Evolutionary conservation across 2,113 vertebrate genomes (phyloP).

Genomic region (Phyllopteryx taeniolatus): DNA sequence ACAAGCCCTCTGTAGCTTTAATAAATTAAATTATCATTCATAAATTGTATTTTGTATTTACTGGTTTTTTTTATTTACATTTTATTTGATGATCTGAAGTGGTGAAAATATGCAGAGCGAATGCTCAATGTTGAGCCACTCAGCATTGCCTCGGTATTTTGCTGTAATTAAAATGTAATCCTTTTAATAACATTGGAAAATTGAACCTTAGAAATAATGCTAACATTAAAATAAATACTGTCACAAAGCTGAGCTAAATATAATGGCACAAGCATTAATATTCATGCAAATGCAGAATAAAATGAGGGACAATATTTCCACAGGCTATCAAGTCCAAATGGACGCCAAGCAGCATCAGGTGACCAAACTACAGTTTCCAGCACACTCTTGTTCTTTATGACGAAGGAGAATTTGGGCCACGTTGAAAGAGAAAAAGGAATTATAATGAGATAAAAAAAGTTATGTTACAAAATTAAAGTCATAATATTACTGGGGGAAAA

Average conservation of each 20-base stretch:
- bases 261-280: neutral
- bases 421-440: neutral
- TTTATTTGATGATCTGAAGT: too few species aligned
- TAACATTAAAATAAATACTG: neutral
- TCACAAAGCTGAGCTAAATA: conserved; percentile 6
- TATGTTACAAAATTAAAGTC: neutral
- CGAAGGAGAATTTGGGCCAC: neutral
- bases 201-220: neutral
- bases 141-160: too few species aligned
- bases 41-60: too few species aligned
- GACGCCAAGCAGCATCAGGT: neutral
- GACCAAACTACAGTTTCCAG: neutral
- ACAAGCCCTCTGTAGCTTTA: too few species aligned
- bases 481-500: neutral
- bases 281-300: neutral
- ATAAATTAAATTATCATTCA: too few species aligned
- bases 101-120: neutral
- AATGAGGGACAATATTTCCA: neutral
- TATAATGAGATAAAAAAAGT: neutral
- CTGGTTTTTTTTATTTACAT: too few species aligned
- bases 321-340: neutral
- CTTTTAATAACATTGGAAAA: neutral
- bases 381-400: neutral
- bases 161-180: neutral
- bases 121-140: too few species aligned